Evolutionary conservation across 23 tunicate species (phyloP).

Genomic region (Corella eumyota): DNA sequence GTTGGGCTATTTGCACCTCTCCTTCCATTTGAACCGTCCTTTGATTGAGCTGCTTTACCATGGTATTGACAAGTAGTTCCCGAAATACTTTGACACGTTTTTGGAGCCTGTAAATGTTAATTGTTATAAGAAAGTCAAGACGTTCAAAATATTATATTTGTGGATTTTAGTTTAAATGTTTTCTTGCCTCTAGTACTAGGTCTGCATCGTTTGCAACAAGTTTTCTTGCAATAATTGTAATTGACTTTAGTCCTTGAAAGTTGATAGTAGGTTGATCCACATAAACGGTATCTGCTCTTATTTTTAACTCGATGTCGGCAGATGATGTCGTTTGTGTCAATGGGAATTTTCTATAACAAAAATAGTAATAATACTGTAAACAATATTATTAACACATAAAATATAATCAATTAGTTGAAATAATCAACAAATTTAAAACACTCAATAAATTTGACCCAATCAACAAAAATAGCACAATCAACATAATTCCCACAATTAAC

Average conservation of each 20-base stretch:
- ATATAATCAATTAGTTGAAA: no score
- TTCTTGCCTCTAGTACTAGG: neutral
- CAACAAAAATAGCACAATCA: no score
- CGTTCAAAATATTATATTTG: no score
- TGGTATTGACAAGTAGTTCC: constrained; percentile 11
- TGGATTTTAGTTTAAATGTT: no score
- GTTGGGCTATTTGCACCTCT: constrained; percentile 5
- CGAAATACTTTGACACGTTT: constrained; percentile 6
- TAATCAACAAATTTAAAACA: no score
- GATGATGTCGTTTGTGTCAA: constrained; percentile 8
- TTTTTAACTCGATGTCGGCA: neutral
- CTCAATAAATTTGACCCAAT: no score
- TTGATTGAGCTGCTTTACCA: constrained; percentile 3
- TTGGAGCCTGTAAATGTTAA: no score
- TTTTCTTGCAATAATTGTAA: constrained; percentile 3
- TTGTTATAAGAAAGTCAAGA: no score
- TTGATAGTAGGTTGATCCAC: constrained; percentile 9
- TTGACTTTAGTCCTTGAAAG: constrained; percentile 7
- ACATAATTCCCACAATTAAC: no score
- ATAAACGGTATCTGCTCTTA: constrained; percentile 9
- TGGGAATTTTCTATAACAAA: constrained; percentile 1
- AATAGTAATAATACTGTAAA: no score
- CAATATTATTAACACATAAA: no score
- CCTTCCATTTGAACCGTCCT: constrained; percentile 14
- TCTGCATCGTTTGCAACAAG: constrained; percentile 6